Conservation (phyloP, 92 coral and sea anemone species). For the Nematostella vectensis region DNA sequence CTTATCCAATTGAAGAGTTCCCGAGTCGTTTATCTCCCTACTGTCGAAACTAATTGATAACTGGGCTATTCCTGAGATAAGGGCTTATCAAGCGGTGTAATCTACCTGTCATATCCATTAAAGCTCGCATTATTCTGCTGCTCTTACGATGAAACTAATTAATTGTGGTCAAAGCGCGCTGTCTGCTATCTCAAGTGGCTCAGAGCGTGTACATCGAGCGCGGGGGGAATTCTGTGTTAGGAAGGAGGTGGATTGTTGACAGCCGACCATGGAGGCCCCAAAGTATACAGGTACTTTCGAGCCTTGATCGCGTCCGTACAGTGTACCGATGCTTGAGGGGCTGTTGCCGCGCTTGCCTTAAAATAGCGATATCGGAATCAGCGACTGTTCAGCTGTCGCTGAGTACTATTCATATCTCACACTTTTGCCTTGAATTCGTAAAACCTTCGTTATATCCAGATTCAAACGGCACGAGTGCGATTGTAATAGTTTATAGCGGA, state of each 20-base stretch:
- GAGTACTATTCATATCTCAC: too few species aligned
- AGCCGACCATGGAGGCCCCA: background rate
- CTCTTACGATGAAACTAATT: background rate
- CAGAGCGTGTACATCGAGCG: background rate
- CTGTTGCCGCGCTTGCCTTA: too few species aligned
- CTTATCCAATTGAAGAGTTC: background rate
- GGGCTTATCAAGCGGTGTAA: background rate
- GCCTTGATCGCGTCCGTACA: too few species aligned
- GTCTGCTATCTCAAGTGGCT: background rate
- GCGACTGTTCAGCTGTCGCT: too few species aligned
- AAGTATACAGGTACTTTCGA: background rate
- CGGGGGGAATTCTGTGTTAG: background rate
- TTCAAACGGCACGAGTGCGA: too few species aligned
- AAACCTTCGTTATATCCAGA: too few species aligned
- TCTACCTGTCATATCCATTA: slow-evolving; percentile 2
- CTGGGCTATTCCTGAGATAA: slow-evolving; percentile 5
- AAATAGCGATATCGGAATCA: too few species aligned
- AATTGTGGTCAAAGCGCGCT: background rate
- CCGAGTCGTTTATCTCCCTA: slow-evolving; percentile 2
- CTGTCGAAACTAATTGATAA: slow-evolving; percentile 29
- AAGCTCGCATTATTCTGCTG: background rate
- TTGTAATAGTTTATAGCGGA: too few species aligned
- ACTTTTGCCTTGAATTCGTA: too few species aligned
- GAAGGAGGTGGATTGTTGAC: background rate
- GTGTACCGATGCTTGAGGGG: too few species aligned